Base-by-base conservation (phyloP, 53 echinoderm and acorn worm genomes). In the Paelopatides confundens region DNA sequence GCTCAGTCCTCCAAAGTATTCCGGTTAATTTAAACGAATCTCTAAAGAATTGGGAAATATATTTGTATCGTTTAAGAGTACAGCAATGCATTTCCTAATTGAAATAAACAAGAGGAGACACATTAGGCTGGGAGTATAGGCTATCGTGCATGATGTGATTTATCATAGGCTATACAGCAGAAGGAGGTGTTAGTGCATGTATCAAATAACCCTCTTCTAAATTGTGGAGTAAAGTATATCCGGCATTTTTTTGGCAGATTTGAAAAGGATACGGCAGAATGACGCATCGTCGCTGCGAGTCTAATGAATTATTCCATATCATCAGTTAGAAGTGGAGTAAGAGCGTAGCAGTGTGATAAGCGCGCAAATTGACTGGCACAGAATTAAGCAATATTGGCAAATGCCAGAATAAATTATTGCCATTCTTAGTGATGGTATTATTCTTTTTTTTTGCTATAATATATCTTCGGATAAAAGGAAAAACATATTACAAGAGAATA, bases 381-480 rank as follows among this genome's bases (percentile, higher is more conserved):
- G 38, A 71, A 71, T 71, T 71, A 71, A 43, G 14, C 21, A 37
- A 71, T 26, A 71, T 71, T 71, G 71, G 71, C 43, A 71, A 71
- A 71, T 26, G 71, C 28, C 71, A 71, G 27, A 37, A 38, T 43
- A 12, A 26, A 39, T 71, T 43, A 71, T 39, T 18, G 23, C 54
- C 15, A 5, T 54, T 17, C 54, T 54, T n/a, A 17, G 17, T 54
- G 54, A 54, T 13, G 23, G n/a, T n/a, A n/a, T n/a, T n/a, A n/a
- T n/a, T n/a, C 43, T 43, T 43, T 43, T 10, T 43, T 10, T 43
- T 43, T 43, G 9, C 12, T 10, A 43, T 8, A 43, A 0, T 43
- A 43, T 43, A 43, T 43, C 12, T 3, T 8, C 9, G 43, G 43
- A 43, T 43, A 43, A 10, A 10, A 43, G 8, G 43, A n/a, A 10